Base-by-base conservation (phyloP, 2,888 invertebrate genomes). In the Orthosia cruda region DNA sequence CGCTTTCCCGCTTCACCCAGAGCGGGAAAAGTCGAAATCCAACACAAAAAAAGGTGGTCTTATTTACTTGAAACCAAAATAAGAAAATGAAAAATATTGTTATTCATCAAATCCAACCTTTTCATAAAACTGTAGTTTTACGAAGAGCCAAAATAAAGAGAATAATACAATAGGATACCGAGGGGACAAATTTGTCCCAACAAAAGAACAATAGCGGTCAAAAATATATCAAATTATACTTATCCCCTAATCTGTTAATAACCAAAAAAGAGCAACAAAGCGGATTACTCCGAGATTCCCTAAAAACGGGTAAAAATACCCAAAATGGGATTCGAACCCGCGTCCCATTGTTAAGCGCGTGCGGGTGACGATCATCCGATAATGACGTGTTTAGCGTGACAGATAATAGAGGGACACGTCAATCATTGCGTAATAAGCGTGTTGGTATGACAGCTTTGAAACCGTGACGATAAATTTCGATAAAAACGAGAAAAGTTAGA, bases 321-420 rank as follows among this genome's bases (percentile, higher is more conserved):
- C 89, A 89, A 90, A 92, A 88, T 63, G 77, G 84, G 83, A 77
- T 74, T 74, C 59, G 15, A 77, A 65, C 83, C 61, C 77, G 83
- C 72, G 88, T 62, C 71, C 85, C 67, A 87, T 92, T 91, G 87
- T 90, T 69, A 32, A 52, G 70, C 83, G 83, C 78, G 80, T 80
- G 86, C 78, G 80, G 80, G 67, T 78, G 90, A 88, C 92, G 88
- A 91, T 90, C 85, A 93, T 90, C 90, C 89, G 84, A 87, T 92
- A 91, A 92, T 92, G 86, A 89, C 87, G 87, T 89, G 88, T 89
- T 90, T 72, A 79, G 85, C 76, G 72, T 83, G 80, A 85, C 80
- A 80, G 82, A 89, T 88, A 85, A 89, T 89, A 81, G 40, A 32
- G 88, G 85, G 80, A 82, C 61, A 77, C 89, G 92, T 92, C 92